A percentile compares a stretch with the other conserved stretches of the same genome.
These are phyloP conservation scores for Apoda limacodes DNA, from an alignment of 2,888 invertebrate genomes.

Conservation along the genomic window DNA sequence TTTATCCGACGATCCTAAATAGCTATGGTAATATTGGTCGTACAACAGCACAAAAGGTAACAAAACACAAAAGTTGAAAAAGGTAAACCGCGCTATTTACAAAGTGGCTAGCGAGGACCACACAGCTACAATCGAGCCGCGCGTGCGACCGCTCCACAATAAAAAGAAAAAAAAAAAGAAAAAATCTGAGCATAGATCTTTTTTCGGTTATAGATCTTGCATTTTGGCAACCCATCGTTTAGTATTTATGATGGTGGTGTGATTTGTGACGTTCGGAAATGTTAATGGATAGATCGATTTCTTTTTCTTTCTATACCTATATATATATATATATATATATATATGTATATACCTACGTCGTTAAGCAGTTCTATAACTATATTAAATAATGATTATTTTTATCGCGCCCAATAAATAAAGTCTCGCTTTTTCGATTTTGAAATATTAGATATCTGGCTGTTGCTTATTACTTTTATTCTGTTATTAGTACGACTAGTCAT, in stretches of 20 bases:
- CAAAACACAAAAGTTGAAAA: conserved; percentile 71
- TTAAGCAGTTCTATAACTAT: no score
- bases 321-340: no score
- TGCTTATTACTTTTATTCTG: no score
- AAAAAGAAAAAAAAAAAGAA: conserved; percentile 56
- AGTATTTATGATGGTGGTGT: conserved; percentile 35
- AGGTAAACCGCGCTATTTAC: conserved; percentile 71
- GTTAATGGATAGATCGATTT: no score
- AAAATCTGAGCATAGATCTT: conserved; percentile 62
- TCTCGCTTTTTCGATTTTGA: no score
- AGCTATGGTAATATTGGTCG: conserved; percentile 70
- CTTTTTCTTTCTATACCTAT: no score
- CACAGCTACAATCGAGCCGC: conserved; percentile 68
- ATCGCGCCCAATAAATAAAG: no score
- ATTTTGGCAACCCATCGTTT: conserved; percentile 34
- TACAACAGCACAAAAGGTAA: conserved; percentile 71
- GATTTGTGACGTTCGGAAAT: conserved; percentile 69
- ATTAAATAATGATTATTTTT: no score
- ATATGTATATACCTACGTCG: no score
- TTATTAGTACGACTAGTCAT: no score
- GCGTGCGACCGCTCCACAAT: conserved; percentile 62
- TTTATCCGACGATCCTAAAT: conserved; percentile 69
- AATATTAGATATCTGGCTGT: no score
- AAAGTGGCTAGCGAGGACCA: conserved; percentile 70
- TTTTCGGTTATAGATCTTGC: conserved; percentile 65